Percentiles rank a stretch among this genome's conserved stretches.
These are phyloP conservation scores for Leptodactylus fallax DNA, from an alignment of 2,797 vertebrate species.

Conservation along the genomic window DNA sequence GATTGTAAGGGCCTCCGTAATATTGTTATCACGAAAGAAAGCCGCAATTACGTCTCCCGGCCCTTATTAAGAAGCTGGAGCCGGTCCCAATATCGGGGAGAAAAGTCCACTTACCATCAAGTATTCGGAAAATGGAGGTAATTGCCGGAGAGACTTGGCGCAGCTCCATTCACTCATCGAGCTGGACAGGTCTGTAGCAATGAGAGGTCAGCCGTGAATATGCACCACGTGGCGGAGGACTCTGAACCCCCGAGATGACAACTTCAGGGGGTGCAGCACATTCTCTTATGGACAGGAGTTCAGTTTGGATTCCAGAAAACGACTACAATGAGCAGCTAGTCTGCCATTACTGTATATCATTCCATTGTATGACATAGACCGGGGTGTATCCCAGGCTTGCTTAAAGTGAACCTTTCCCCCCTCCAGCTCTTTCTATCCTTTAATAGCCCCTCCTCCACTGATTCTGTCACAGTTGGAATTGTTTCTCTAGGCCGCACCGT, in stretches of 20 bases:
- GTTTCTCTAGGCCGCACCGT: no score
- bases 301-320: no score
- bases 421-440: no score
- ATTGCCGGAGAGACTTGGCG: not conserved
- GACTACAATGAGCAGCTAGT: no score
- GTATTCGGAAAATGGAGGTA: constrained; percentile 7
- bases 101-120: not conserved
- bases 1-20: constrained; percentile 69
- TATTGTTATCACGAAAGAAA: constrained; percentile 71
- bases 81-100: constrained; percentile 65
- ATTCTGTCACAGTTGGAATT: no score
- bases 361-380: no score
- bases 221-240: not conserved
- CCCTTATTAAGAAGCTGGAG: constrained; percentile 73
- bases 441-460: no score
- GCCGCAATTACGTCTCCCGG: constrained; percentile 71
- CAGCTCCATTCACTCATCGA: not conserved
- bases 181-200: not conserved
- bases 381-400: no score
- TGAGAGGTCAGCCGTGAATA: not conserved
- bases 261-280: no score
- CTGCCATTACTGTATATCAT: no score
- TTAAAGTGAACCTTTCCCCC: no score
- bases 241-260: not conserved
- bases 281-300: no score